Percentiles rank a stretch among this genome's conserved stretches.
These are phyloP conservation scores for Anoplius nigerrimus DNA, from an alignment of 2,888 invertebrate species.

Conservation along the genomic window DNA sequence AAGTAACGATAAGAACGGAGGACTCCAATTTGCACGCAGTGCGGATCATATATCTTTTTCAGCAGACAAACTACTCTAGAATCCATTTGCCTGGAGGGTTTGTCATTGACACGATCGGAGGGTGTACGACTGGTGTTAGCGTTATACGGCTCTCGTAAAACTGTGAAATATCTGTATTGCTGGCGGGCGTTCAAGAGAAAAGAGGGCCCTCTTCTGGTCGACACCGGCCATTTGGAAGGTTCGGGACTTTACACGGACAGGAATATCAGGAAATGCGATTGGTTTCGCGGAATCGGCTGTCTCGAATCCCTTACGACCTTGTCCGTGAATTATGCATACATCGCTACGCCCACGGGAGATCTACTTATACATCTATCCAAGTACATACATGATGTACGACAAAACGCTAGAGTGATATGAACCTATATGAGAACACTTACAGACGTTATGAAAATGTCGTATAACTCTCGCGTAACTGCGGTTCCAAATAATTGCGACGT, in stretches of 20 bases:
- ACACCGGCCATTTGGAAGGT: slow-evolving; percentile 26
- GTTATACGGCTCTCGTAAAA: slow-evolving; percentile 52
- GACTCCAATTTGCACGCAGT: not conserved
- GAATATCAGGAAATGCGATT: slow-evolving; percentile 41
- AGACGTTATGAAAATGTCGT: no score
- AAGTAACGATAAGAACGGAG: not conserved
- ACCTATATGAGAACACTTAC: no score
- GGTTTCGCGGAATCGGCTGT: slow-evolving; percentile 53
- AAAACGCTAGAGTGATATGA: no score
- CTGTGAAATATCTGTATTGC: slow-evolving; percentile 52
- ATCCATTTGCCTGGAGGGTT: slow-evolving; percentile 54
- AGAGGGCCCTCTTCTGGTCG: slow-evolving; percentile 38
- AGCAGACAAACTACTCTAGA: slow-evolving; percentile 49
- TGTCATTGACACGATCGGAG: slow-evolving; percentile 49
- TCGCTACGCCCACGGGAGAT: slow-evolving; percentile 58
- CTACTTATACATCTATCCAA: slow-evolving; percentile 53
- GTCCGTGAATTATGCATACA: slow-evolving; percentile 57
- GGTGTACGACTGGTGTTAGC: slow-evolving; percentile 51
- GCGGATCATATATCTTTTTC: not conserved
- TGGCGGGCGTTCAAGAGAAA: slow-evolving; percentile 55
- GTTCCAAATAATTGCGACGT: no score
- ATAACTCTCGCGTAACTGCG: no score
- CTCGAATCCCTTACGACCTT: slow-evolving; percentile 53
- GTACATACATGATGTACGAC: slow-evolving; percentile 27
- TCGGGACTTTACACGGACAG: slow-evolving; percentile 35